Conservation (phyloP, 2,113 vertebrate genomes). For the Ageneiosus marmoratus region DNA sequence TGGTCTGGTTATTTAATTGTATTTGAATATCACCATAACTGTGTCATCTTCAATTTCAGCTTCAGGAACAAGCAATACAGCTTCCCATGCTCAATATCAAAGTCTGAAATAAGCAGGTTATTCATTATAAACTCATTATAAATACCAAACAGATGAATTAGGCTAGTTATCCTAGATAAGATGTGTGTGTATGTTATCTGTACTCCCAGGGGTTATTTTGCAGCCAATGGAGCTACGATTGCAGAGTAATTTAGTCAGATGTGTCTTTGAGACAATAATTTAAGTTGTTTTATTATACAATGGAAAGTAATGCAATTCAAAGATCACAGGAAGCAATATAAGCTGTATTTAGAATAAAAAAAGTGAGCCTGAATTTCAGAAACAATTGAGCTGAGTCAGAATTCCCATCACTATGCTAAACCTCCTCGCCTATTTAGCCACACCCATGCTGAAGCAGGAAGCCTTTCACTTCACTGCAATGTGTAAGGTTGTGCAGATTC, state of each 20-base stretch:
- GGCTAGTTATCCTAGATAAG: too few relatives aligned
- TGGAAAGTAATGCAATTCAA: neutral
- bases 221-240: neutral
- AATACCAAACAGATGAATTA: too few relatives aligned
- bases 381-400: neutral
- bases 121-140: too few relatives aligned
- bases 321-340: too few relatives aligned
- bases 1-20: too few relatives aligned
- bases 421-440: neutral
- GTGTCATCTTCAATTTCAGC: too few relatives aligned
- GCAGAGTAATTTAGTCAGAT: neutral
- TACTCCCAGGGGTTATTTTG: too few relatives aligned
- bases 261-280: neutral
- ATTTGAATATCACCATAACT: too few relatives aligned
- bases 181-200: too few relatives aligned
- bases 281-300: neutral
- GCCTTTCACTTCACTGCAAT: neutral
- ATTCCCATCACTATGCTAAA: neutral
- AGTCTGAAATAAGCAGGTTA: too few relatives aligned
- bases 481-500: neutral
- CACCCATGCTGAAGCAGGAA: constrained; percentile 11
- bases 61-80: too few relatives aligned
- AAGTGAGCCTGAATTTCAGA: neutral
- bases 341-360: neutral
- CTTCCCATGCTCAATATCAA: too few relatives aligned